Base-by-base conservation (phyloP, 2,888 invertebrate genomes). In the Hetaerina titia region DNA sequence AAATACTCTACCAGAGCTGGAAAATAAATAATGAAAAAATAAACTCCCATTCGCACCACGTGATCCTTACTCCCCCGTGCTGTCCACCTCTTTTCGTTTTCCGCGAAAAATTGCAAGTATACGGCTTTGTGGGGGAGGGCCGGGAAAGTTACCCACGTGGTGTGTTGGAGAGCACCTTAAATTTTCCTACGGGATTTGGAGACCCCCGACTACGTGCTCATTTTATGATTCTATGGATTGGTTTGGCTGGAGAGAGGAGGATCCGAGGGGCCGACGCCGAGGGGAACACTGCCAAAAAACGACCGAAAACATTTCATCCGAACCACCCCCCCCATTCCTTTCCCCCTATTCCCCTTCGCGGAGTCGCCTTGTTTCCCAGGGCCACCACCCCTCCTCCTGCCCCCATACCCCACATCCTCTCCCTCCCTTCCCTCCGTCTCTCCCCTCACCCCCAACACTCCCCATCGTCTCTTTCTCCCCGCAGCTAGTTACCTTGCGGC, bases 221-320 rank as follows among this genome's bases (percentile, higher is more conserved):
- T 81, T 81, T 81, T 81, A 81, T 81, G 81, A 81, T 31, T 81
- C 81, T 81, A 81, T 81, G 81, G 81, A 81, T 81, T 69, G 69
- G 69, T 25, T 2, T 25, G 31, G 81, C 13, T 11, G 25, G 11
- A 13, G 81, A 15, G 11, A 13, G 81, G 11, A 13, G 81, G 31
- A 5, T 9, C 25, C 7, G 8, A 22, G 25, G 81, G 81, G 45
- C 45, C 45, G 4, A 31, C 31, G 69, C 69, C 69, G 22, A 19
- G 69, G 69, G 69, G 69, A 69, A 6, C 19, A 8, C 31, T 25
- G 25, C 81, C 25, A 81, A 81, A 81, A 81, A 81, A 81, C 81
- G 81, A 13, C 13, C 31, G 81, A 81, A 81, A 81, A 81, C 81
- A 81, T 81, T 81, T 81, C 31, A 81, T 31, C 81, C 81, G 13